phyloP scores from a whole-genome alignment of 2,797 vertebrate species.

The Gallirallus australis region DNA sequence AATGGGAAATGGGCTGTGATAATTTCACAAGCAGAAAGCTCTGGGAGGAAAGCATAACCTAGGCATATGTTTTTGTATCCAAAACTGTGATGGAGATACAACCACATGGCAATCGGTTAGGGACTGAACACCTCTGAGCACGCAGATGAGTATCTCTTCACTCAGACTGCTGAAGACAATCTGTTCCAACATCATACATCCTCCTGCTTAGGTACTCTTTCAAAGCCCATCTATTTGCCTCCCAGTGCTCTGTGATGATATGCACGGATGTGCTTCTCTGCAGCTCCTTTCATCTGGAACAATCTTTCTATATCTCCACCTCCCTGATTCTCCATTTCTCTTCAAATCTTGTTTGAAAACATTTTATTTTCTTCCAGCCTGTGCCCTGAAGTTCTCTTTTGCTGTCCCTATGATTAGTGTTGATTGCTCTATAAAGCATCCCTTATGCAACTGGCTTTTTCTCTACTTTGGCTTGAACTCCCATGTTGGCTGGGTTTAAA shows the following conservation, averaged over 20 bases:
- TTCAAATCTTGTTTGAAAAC: background rate
- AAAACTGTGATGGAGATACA: background rate
- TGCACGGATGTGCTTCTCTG: background rate
- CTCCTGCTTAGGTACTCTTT: background rate
- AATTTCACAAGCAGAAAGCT: background rate
- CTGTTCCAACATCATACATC: background rate
- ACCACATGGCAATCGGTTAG: rapidly evolving
- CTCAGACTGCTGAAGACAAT: background rate
- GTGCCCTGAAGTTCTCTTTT: background rate
- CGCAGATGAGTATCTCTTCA: background rate
- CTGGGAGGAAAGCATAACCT: background rate
- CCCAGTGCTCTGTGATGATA: background rate
- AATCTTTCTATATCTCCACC: background rate
- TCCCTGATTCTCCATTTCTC: background rate
- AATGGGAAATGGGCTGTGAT: background rate
- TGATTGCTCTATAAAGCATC: background rate
- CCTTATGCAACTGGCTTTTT: background rate
- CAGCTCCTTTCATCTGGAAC: background rate
- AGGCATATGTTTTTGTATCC: background rate
- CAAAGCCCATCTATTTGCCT: background rate
- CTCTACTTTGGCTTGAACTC: background rate
- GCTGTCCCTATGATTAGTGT: background rate
- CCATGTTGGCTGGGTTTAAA: background rate
- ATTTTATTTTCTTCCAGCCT: background rate
- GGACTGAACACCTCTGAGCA: background rate